Evolutionary conservation across 2,113 vertebrate species (phyloP).

Genomic region (Hippocampus guttulatus): DNA sequence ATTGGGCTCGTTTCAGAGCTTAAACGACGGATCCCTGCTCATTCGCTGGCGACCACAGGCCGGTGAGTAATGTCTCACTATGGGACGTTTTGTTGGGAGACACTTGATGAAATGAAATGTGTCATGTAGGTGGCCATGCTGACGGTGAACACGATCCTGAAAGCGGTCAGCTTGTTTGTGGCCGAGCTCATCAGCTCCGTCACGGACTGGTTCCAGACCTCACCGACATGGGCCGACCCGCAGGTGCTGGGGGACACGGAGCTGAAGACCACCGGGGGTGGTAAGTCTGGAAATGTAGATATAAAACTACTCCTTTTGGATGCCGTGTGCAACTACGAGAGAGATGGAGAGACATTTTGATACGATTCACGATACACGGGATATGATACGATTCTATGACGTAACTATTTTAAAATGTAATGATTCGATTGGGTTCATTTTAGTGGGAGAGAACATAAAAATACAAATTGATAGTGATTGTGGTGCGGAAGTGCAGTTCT

Average conservation of each 20-base stretch:
- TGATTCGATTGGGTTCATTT: too few relatives aligned
- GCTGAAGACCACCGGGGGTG: slow-evolving; percentile 72
- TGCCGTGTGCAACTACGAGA: too few relatives aligned
- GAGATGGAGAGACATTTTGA: too few relatives aligned
- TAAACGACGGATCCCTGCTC: slow-evolving; percentile 48
- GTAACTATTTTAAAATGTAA: too few relatives aligned
- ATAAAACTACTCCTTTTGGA: not conserved
- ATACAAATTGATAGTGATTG: too few relatives aligned
- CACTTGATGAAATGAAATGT: not conserved
- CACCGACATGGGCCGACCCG: slow-evolving; percentile 71
- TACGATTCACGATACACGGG: too few relatives aligned
- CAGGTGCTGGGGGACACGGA: slow-evolving; percentile 78
- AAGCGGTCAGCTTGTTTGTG: slow-evolving; percentile 43
- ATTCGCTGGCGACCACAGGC: slow-evolving; percentile 15
- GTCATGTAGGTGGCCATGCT: slow-evolving; percentile 24
- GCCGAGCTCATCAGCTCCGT: slow-evolving; percentile 72
- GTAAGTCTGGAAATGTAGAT: slow-evolving; percentile 52
- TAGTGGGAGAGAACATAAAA: too few relatives aligned
- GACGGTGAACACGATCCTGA: slow-evolving; percentile 34
- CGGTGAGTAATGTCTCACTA: slow-evolving; percentile 41
- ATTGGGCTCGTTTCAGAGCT: slow-evolving; percentile 45
- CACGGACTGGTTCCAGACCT: slow-evolving; percentile 80
- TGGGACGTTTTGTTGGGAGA: not conserved
- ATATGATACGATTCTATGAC: too few relatives aligned
- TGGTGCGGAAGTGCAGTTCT: too few relatives aligned